phyloP scores from a whole-genome alignment of 1,140 invertebrate genomes.

The Tetragnatha versicolor region DNA sequence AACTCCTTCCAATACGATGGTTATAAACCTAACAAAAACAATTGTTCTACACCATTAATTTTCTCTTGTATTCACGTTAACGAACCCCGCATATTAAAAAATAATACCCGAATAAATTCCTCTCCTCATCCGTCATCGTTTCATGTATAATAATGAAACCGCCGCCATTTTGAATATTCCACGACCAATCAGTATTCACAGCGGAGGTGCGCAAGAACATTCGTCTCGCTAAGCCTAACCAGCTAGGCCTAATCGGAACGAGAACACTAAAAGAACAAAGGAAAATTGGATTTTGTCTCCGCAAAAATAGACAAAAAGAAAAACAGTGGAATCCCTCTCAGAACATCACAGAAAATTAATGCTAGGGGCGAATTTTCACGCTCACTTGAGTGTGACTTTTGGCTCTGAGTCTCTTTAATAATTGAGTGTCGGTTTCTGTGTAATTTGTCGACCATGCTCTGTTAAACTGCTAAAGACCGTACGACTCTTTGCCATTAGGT shows the following conservation, averaged over 20 bases:
- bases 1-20: no score
- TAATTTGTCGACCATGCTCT: slow-evolving; percentile 38
- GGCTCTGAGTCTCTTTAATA: background rate
- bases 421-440: slow-evolving; percentile 1
- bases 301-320: background rate
- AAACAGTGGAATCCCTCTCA: no score
- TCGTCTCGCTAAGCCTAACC: slow-evolving; percentile 25
- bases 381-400: slow-evolving; percentile 32
- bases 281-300: background rate
- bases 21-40: no score
- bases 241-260: slow-evolving; percentile 21
- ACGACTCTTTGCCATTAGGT: slow-evolving; percentile 28
- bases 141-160: slow-evolving; percentile 26
- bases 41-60: no score
- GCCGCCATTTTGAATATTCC: slow-evolving; percentile 43
- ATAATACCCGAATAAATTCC: no score
- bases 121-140: background rate
- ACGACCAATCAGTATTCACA: slow-evolving; percentile 8
- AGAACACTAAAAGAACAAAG: slow-evolving; percentile 31
- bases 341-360: no score
- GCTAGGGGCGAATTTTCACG: no score
- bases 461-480: slow-evolving; percentile 18
- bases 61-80: no score
- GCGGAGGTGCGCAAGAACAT: slow-evolving; percentile 24
- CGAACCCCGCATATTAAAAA: no score